Percentiles rank a stretch among this genome's conserved stretches.
These are phyloP conservation scores for Euwallacea similis DNA, from an alignment of 1,140 invertebrate species.

Conservation along the genomic window DNA sequence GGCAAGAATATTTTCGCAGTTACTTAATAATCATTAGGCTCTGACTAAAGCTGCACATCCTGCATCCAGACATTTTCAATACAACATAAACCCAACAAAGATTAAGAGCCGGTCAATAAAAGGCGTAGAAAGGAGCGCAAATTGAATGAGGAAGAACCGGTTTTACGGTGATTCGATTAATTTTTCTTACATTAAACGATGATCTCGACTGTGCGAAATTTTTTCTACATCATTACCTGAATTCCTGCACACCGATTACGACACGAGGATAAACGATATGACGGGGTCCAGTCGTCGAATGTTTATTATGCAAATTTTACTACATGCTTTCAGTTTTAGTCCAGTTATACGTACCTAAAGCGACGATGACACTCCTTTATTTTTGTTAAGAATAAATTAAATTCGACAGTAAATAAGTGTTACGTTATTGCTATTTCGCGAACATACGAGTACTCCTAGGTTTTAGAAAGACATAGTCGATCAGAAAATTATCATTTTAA, in stretches of 20 bases:
- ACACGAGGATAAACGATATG: not conserved
- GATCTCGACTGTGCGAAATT: constrained; percentile 3
- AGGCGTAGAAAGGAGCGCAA: constrained; percentile 1
- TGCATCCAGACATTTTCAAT: too few species aligned
- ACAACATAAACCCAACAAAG: too few species aligned
- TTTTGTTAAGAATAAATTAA: too few species aligned
- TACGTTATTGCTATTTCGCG: too few species aligned
- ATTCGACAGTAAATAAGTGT: too few species aligned
- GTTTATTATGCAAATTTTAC: constrained; percentile 6
- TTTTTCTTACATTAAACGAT: constrained; percentile 7
- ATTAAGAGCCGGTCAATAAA: not conserved
- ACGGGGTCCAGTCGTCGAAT: not conserved
- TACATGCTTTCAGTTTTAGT: constrained; percentile 4
- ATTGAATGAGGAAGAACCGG: constrained; percentile 4
- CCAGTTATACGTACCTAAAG: not conserved
- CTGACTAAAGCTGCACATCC: too few species aligned
- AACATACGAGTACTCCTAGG: too few species aligned
- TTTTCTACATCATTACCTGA: constrained; percentile 3
- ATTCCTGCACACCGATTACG: not conserved
- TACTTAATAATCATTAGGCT: too few species aligned
- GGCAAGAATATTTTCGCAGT: too few species aligned
- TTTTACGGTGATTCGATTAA: not conserved
- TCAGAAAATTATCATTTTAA: too few species aligned
- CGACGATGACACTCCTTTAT: too few species aligned
- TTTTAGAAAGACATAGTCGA: too few species aligned